Evolutionary conservation across 92 coral and sea anemone genomes (phyloP), one percentile per base, ranked within the genome.

Genomic region (Actinernus sp.): DNA sequence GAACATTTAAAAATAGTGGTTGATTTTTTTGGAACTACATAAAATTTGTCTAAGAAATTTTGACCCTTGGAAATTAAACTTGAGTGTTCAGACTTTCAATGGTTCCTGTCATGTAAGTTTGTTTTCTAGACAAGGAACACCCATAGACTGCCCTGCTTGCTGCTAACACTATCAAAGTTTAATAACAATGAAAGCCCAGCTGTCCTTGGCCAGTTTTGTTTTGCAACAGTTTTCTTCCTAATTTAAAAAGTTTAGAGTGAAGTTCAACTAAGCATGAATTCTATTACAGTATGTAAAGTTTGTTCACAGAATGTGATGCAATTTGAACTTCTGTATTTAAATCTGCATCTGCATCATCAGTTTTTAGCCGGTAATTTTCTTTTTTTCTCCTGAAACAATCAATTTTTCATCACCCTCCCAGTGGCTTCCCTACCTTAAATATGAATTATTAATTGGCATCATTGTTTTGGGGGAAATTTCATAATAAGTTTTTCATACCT

Each of bases 321-420:
- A 49, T 49, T 49, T 49, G 56, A 26, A 52, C 34, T 52, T 52
- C 4, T 27, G 2, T n/a, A n/a, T n/a, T n/a, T n/a, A n/a, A n/a
- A n/a, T n/a, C n/a, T n/a, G n/a, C n/a, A n/a, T n/a, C n/a, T n/a
- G n/a, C n/a, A n/a, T n/a, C n/a, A n/a, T n/a, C n/a, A n/a, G n/a
- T n/a, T n/a, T n/a, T n/a, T n/a, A n/a, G n/a, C n/a, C n/a, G n/a
- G 8, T 36, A 14, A 36, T 36, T 36, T 36, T 7, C 8, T 36
- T 36, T 36, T 36, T 36, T 36, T 14, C 14, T 7, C 41, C 41
- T 29, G 26, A 31, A 28, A 12, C 18, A 20, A 58, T 33, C 47
- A 38, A 49, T 54, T 55, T 54, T 45, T 24, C 52, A 49, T 68
- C 31, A 13, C 78, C 78, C 63, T 30, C 32, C 6, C 5, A 27